A percentile compares a stretch with the other conserved stretches of the same genome.
These are phyloP conservation scores for Cryptosula pallasiana DNA, from an alignment of 2,888 invertebrate species.

Conservation along the genomic window DNA sequence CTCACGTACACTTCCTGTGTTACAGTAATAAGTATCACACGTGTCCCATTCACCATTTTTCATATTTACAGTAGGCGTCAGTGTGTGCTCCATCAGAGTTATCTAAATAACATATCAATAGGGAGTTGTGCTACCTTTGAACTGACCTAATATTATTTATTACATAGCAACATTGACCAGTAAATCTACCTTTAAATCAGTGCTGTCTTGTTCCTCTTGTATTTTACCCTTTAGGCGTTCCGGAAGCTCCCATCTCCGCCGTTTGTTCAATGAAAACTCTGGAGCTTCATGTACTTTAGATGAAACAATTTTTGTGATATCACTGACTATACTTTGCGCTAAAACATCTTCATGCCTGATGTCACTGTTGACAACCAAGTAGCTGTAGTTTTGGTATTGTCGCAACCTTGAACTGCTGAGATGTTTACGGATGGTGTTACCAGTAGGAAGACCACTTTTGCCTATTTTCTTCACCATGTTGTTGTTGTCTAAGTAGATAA, in stretches of 20 bases:
- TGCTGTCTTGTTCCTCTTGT: neutral
- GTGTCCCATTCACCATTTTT: neutral
- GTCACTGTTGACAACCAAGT: neutral
- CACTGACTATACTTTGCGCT: neutral
- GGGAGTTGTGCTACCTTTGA: no score
- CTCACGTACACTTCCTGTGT: neutral
- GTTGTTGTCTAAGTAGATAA: no score
- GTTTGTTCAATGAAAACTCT: constrained; percentile 26
- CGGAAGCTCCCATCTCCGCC: constrained; percentile 25
- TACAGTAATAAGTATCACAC: neutral
- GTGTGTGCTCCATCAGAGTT: neutral
- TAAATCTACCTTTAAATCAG: neutral
- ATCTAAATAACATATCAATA: no score
- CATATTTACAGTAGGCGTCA: neutral
- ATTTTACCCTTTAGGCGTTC: neutral
- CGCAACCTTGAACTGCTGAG: neutral
- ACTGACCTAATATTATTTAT: no score
- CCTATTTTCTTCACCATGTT: neutral
- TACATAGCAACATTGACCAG: no score
- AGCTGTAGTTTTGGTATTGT: neutral
- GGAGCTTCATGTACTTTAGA: neutral
- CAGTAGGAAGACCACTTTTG: neutral
- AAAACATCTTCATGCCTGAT: neutral
- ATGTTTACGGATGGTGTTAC: neutral
- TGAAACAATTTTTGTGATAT: neutral